Evolutionary conservation across 2,113 vertebrate species (phyloP).

Genomic region (Corythaixoides concolor): DNA sequence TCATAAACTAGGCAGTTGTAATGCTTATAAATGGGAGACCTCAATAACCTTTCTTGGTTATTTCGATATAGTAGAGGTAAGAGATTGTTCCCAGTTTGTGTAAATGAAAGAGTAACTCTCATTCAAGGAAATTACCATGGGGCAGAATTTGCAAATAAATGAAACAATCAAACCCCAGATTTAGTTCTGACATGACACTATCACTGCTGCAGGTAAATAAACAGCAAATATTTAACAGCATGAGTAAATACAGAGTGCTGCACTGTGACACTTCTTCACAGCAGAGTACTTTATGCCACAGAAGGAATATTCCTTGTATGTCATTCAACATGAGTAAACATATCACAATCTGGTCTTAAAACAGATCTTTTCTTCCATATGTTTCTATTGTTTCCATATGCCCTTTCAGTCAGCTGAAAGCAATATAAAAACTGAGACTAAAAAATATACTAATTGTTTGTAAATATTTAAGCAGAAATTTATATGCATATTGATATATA

Average conservation of each 20-base stretch:
- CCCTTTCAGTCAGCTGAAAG: constrained; percentile 49
- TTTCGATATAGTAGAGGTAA: neutral
- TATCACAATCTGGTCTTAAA: constrained; percentile 24
- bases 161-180: neutral
- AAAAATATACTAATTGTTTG: constrained; percentile 1
- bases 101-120: neutral
- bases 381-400: constrained; percentile 41
- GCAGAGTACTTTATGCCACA: neutral
- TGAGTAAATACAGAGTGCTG: neutral
- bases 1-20: neutral
- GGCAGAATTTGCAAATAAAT: neutral
- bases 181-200: neutral
- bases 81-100: neutral
- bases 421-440: constrained; percentile 38
- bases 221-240: neutral
- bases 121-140: neutral
- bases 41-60: neutral
- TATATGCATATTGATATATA: constrained; percentile 21
- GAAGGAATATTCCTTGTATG: neutral
- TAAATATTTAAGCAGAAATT: constrained; percentile 30
- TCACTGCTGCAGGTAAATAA: neutral
- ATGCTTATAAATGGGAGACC: neutral
- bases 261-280: neutral
- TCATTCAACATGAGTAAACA: constrained; percentile 8
- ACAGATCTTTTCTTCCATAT: neutral